Evolutionary conservation across 2,113 vertebrate species (phyloP).

Genomic region (Bungarus multicinctus): DNA sequence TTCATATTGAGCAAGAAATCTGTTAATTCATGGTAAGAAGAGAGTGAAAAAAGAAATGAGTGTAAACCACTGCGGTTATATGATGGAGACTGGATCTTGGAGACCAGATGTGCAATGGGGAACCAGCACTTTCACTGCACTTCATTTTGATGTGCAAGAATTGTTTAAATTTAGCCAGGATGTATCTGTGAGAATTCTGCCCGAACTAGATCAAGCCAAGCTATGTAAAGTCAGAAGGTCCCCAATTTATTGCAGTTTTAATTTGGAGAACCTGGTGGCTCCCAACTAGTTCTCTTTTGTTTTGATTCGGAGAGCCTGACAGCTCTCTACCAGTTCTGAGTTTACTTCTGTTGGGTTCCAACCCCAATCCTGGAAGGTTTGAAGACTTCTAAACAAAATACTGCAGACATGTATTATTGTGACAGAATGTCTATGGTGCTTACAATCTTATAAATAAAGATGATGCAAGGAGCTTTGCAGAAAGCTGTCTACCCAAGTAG

Average conservation of each 20-base stretch:
- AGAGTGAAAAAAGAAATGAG: neutral
- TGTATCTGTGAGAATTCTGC: neutral
- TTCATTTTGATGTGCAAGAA: neutral
- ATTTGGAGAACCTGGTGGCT: neutral
- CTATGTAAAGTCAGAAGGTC: neutral
- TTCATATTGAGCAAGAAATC: neutral
- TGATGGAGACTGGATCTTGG: neutral
- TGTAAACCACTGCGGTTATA: neutral
- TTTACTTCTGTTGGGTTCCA: neutral
- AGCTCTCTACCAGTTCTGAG: neutral
- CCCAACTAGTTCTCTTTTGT: neutral
- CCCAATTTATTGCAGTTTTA: neutral
- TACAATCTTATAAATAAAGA: neutral
- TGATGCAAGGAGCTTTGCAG: neutral
- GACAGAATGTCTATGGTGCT: neutral
- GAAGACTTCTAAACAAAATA: neutral
- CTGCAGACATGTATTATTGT: neutral
- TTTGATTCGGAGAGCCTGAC: neutral
- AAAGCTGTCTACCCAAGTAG: neutral
- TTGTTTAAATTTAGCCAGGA: neutral
- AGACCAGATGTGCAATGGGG: neutral
- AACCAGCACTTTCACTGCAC: neutral
- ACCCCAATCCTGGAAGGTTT: neutral
- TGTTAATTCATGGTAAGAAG: neutral
- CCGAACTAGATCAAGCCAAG: neutral